phyloP scores from a whole-genome alignment of 2,797 vertebrate genomes.

The Halcyon badia region DNA sequence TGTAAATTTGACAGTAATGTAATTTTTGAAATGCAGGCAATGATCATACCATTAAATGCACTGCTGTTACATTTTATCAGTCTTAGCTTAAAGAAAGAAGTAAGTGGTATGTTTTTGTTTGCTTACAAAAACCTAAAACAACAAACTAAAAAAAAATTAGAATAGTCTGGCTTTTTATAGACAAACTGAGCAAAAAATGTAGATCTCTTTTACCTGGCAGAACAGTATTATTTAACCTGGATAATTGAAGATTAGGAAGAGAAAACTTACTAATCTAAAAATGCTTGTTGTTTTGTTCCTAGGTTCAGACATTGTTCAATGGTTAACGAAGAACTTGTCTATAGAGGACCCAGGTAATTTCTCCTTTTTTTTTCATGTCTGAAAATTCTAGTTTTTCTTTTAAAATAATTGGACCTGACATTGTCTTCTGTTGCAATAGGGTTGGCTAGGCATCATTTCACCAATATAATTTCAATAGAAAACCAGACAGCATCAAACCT shows the following conservation, averaged over 20 bases:
- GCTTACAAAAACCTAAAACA: not conserved
- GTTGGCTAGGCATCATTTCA: not conserved
- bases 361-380: not conserved
- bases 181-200: not conserved
- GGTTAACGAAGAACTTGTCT: conserved; percentile 95
- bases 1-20: not conserved
- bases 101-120: not conserved
- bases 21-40: not conserved
- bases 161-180: not conserved
- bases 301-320: conserved; percentile 98
- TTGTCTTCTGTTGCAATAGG: not conserved
- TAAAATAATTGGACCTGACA: not conserved
- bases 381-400: not conserved
- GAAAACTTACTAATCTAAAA: not conserved
- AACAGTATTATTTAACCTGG: not conserved
- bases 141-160: not conserved
- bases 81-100: not conserved
- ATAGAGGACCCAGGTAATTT: conserved; percentile 96
- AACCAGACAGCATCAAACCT: not conserved
- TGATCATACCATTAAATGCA: not conserved
- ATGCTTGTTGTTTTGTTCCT: conserved; percentile 63
- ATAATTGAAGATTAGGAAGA: not conserved
- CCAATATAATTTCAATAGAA: not conserved
- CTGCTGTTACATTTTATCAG: not conserved
- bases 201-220: not conserved